Conservation (phyloP, 2,888 invertebrate genomes). For the Caenorhabditis imperialis region DNA sequence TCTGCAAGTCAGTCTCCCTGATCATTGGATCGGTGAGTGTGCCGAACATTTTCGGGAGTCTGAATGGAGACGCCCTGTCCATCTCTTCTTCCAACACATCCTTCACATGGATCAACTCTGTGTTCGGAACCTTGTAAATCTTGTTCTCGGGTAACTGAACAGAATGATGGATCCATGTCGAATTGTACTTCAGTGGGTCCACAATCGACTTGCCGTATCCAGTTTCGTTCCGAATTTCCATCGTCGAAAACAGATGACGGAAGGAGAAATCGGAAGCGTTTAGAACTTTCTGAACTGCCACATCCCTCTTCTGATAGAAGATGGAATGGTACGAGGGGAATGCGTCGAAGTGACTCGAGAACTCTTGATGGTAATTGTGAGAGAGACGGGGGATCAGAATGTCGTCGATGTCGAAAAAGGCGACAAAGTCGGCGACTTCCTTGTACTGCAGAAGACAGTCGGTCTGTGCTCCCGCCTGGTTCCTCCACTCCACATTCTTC, state of each 20-base stretch:
- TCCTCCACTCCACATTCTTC: conserved; percentile 60
- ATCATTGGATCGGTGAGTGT: conserved; percentile 24
- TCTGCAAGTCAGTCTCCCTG: conserved; percentile 19
- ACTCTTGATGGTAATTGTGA: conserved; percentile 51
- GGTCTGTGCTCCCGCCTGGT: conserved; percentile 62
- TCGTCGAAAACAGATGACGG: conserved; percentile 23
- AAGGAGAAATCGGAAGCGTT: conserved; percentile 27
- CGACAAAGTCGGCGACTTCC: conserved; percentile 58
- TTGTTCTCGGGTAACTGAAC: conserved; percentile 24
- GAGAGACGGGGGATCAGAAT: conserved; percentile 57
- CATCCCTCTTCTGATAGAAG: conserved; percentile 42
- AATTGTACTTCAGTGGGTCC: conserved; percentile 42
- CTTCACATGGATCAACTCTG: conserved; percentile 45
- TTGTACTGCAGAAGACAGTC: conserved; percentile 61
- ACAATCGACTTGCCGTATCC: conserved; percentile 49
- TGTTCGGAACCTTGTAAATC: conserved; percentile 29
- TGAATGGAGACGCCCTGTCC: conserved; percentile 4
- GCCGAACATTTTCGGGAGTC: conserved; percentile 16
- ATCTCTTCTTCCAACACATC: conserved; percentile 16
- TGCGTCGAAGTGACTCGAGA: conserved; percentile 29
- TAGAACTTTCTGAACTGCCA: conserved; percentile 16
- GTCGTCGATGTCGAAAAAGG: conserved; percentile 64
- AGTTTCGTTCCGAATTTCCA: conserved; percentile 21
- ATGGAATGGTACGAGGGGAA: conserved; percentile 33
- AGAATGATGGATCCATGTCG: conserved; percentile 52